Evolutionary conservation across 2,888 invertebrate species (phyloP).

Genomic region (Heterodera filipjevi): DNA sequence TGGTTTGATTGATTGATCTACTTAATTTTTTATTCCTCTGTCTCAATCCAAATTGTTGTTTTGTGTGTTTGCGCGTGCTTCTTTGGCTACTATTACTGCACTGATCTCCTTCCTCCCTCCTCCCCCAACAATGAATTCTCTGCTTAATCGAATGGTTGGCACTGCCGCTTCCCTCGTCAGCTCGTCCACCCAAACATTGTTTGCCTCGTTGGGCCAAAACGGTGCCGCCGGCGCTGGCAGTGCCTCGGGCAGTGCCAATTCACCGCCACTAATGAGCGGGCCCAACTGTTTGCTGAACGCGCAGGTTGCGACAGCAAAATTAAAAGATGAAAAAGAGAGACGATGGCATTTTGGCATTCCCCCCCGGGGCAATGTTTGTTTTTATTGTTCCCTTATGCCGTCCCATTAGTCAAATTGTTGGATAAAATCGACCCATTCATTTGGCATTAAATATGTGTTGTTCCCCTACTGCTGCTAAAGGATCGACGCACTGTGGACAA

Average conservation of each 20-base stretch:
- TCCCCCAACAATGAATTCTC: conserved; percentile 6
- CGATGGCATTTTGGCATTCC: too few relatives aligned
- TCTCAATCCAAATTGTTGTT: too few relatives aligned
- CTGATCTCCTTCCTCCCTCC: too few relatives aligned
- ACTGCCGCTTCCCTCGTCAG: conserved; percentile 22
- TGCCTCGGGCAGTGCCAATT: conserved; percentile 11
- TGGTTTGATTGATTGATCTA: too few relatives aligned
- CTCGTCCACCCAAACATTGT: conserved; percentile 22
- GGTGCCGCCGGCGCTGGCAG: not conserved
- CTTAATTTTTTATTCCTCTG: too few relatives aligned
- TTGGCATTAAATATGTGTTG: not conserved
- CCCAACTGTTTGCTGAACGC: conserved; percentile 23
- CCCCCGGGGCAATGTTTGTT: too few relatives aligned
- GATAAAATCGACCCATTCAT: not conserved
- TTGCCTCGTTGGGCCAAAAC: conserved; percentile 2
- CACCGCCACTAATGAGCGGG: conserved; percentile 22
- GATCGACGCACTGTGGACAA: conserved; percentile 54
- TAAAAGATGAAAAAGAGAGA: not conserved
- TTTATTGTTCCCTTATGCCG: too few relatives aligned
- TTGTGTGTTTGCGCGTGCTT: too few relatives aligned
- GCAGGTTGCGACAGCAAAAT: conserved; percentile 5
- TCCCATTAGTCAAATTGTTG: too few relatives aligned
- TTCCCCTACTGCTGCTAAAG: conserved; percentile 69
- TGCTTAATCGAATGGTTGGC: conserved; percentile 27
- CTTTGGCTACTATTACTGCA: too few relatives aligned